A percentile compares a stretch with the other conserved stretches of the same genome.
phyloP scores from a whole-genome alignment of 2,113 vertebrate genomes.

The Chloroceryle aenea region DNA sequence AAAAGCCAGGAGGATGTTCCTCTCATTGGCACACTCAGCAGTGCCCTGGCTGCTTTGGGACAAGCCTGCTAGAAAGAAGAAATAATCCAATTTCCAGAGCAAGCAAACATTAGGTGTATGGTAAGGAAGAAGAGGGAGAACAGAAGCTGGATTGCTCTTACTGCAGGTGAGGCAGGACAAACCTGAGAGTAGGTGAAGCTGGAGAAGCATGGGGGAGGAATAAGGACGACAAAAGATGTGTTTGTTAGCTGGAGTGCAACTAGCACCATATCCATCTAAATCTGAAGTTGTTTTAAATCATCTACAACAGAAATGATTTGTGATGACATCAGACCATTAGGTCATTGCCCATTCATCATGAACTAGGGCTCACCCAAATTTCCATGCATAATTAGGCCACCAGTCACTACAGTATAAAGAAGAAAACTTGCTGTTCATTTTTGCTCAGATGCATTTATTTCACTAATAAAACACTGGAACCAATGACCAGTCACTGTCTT shows the following conservation, averaged over 20 bases:
- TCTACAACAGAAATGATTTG: neutral
- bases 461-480: neutral
- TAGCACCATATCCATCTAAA: neutral
- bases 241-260: neutral
- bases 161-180: neutral
- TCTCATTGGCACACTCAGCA: neutral
- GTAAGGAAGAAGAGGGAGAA: neutral
- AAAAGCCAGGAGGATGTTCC: neutral
- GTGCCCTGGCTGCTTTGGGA: neutral
- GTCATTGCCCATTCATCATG: neutral
- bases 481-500: neutral
- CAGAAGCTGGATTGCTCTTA: neutral
- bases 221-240: neutral
- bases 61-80: neutral
- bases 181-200: neutral
- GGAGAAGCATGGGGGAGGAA: neutral
- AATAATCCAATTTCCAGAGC: neutral
- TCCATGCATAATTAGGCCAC: neutral
- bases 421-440: neutral
- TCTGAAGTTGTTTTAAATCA: neutral
- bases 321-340: neutral
- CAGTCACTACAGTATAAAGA: neutral
- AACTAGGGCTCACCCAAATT: neutral
- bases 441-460: neutral
- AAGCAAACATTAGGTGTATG: neutral